Percentiles rank a stretch among this genome's conserved stretches.
These are phyloP conservation scores for Dasysyrphus tricinctus DNA, from an alignment of 2,888 invertebrate species.

Conservation along the genomic window DNA sequence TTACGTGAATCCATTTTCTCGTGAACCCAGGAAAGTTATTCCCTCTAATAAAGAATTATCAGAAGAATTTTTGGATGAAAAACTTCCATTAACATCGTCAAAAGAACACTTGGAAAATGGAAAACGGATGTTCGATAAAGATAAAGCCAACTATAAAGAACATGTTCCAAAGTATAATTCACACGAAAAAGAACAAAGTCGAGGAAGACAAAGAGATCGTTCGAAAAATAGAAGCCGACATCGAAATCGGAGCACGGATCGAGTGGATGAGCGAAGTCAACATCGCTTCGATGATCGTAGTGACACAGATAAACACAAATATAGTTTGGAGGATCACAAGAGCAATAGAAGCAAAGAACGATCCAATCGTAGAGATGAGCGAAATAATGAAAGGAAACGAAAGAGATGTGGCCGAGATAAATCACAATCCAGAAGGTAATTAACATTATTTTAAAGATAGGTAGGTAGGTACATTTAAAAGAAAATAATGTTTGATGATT, in stretches of 20 bases:
- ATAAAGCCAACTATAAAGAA: not conserved
- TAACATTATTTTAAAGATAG: not conserved
- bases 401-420: not conserved
- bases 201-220: not conserved
- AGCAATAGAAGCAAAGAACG: not conserved
- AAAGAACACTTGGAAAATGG: not conserved
- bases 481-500: too few relatives aligned
- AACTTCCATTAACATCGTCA: not conserved
- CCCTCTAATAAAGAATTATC: not conserved
- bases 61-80: not conserved
- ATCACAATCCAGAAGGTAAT: conserved; percentile 29
- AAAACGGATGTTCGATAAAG: not conserved
- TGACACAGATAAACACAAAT: not conserved
- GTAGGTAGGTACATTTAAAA: too few relatives aligned
- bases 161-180: not conserved
- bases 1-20: conserved; percentile 19
- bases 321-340: not conserved
- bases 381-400: not conserved
- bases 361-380: not conserved
- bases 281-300: not conserved
- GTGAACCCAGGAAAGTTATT: not conserved
- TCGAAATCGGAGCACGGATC: not conserved
- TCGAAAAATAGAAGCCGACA: conserved; percentile 5
- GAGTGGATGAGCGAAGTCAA: not conserved
- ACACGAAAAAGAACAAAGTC: not conserved